These are phyloP conservation scores for Drosophila arizonae DNA, from an alignment of 1,140 invertebrate genomes.

Conservation along the genomic window DNA sequence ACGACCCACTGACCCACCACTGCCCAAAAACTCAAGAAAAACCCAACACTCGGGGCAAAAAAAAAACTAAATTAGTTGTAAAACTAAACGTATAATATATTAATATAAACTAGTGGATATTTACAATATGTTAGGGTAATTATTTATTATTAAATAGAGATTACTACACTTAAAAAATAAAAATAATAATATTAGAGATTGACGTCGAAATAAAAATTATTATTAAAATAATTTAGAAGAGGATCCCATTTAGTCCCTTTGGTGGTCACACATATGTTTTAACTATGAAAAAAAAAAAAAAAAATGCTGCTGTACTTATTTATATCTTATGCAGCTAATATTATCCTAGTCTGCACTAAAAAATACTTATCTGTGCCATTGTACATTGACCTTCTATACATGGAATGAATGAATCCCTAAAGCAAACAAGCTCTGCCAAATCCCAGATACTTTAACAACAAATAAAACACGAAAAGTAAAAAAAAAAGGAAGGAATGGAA, in stretches of 20 bases:
- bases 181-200: too few species aligned
- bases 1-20: constrained; percentile 48
- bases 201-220: too few species aligned
- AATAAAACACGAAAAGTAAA: constrained; percentile 49
- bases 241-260: too few species aligned
- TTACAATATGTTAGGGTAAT: too few species aligned
- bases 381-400: constrained; percentile 49
- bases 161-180: background rate
- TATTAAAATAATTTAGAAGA: too few species aligned
- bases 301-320: too few species aligned
- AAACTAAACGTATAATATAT: too few species aligned
- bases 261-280: too few species aligned
- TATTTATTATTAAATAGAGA: too few species aligned
- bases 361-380: constrained; percentile 31
- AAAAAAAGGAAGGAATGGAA: constrained; percentile 22
- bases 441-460: constrained; percentile 64
- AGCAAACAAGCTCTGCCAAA: constrained; percentile 59
- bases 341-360: background rate
- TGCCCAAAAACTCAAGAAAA: constrained; percentile 23
- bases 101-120: too few species aligned
- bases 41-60: constrained; percentile 8
- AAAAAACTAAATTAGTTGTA: background rate
- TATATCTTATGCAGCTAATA: too few species aligned
- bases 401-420: constrained; percentile 52
- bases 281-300: too few species aligned